Evolutionary conservation across 2,113 vertebrate species (phyloP).

Genomic region (Rhadina sibilatrix): DNA sequence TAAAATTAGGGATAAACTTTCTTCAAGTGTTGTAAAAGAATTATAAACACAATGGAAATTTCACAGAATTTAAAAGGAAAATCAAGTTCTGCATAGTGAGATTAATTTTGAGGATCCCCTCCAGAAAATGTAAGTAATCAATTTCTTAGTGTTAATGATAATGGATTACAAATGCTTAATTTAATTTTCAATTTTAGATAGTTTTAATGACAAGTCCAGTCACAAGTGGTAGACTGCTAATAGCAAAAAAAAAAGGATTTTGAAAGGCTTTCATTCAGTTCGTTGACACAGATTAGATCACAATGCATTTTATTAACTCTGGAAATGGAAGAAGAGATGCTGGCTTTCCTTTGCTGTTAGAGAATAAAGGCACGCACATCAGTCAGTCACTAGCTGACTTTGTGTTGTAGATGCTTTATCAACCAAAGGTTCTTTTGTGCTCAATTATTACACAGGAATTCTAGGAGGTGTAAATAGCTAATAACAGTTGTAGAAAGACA

Average conservation of each 20-base stretch:
- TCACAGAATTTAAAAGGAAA: background rate
- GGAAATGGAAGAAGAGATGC: background rate
- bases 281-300: background rate
- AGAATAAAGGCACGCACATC: background rate
- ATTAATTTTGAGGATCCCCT: background rate
- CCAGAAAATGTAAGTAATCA: background rate
- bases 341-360: background rate
- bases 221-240: background rate
- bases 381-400: background rate
- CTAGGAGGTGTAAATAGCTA: background rate
- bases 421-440: background rate
- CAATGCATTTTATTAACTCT: background rate
- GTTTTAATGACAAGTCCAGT: background rate
- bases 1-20: background rate
- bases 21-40: background rate
- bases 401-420: background rate
- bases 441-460: background rate
- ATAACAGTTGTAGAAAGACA: background rate
- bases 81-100: background rate
- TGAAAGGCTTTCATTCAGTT: background rate
- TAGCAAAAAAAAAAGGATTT: background rate
- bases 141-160: background rate
- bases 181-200: background rate
- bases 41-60: background rate
- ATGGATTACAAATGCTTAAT: background rate